Base-by-base conservation (phyloP, 2,797 vertebrate genomes). In the Sparus aurata region DNA sequence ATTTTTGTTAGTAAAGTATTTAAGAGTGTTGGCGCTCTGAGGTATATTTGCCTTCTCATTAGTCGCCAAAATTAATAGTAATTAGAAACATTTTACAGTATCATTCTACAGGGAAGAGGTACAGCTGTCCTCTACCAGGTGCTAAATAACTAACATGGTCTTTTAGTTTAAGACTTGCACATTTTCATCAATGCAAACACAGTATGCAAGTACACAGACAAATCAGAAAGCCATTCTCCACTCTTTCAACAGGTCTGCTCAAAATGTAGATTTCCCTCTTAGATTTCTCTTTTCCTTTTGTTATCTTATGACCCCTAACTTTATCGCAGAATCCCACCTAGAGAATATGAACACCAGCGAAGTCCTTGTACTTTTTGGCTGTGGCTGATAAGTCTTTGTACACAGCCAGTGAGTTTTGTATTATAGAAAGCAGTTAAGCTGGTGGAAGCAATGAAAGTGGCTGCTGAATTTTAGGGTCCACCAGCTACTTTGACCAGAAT, bases 101-200 rank as follows among this genome's bases (percentile, higher is more conserved):
- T 93, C 80, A 54, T 84, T 85, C 83, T 86, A 87, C 82, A 75
- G 79, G 83, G 84, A 88, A 83, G 86, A 88, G 87, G 75, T 20
- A 15, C 76, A 55, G 12, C 75, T 58, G 82, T 73, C 82, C 84
- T 91, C 83, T 77, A 84, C 84, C 86, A 88, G 92, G 93, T 93
- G 93, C 93, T 93, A 92, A 89, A 86, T 80, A 84, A 85, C 73
- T 6, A 58, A 67, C 46, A 64, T 57, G 71, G 85, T 85, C 85
- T 89, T 85, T 79, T 49, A 63, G 70, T 80, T 82, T 10, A 82
- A 84, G 77, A 88, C 78, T 49, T 86, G 88, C 91, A 91, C 91
- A 89, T 91, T 85, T 79, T 88, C 90, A 88, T 85, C 90, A 89
- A 92, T 92, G 90, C 91, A 93, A 92, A 86, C 77, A 73, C 82